Evolutionary conservation across 2,888 invertebrate species (phyloP).

Genomic region (Tyria jacobaeae): DNA sequence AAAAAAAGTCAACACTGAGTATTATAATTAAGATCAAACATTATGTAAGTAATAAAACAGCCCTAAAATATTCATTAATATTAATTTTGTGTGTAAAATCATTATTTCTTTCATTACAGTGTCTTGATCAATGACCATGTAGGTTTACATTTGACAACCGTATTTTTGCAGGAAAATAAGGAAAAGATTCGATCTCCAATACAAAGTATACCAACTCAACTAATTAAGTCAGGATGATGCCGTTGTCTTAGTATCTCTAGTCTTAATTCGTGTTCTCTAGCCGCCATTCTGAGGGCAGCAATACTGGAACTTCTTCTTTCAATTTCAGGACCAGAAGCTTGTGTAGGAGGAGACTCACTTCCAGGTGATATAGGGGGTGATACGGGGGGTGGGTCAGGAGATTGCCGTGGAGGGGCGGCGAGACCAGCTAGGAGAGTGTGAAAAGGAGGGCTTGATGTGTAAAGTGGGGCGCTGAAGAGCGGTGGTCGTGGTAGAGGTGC

Average conservation of each 20-base stretch:
- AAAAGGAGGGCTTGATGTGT: constrained; percentile 86
- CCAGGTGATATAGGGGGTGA: constrained; percentile 86
- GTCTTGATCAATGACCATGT: constrained; percentile 4
- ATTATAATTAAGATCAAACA: constrained; percentile 4
- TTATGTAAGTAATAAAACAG: neutral
- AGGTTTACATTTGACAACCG: constrained; percentile 8
- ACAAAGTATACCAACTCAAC: constrained; percentile 84
- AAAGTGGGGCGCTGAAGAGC: constrained; percentile 88
- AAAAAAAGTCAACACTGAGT: neutral
- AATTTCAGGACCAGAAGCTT: constrained; percentile 88
- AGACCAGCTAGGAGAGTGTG: constrained; percentile 79
- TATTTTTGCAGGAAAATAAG: constrained; percentile 2
- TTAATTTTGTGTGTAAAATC: neutral
- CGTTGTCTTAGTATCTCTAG: constrained; percentile 93
- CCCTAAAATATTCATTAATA: neutral
- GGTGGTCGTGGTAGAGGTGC: constrained; percentile 79
- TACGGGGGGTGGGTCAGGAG: constrained; percentile 77
- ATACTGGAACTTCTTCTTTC: constrained; percentile 95
- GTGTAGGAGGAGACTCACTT: constrained; percentile 82
- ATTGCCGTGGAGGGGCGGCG: constrained; percentile 81
- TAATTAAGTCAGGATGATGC: constrained; percentile 91
- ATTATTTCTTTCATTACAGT: neutral
- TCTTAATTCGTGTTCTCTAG: constrained; percentile 95
- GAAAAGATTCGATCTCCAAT: constrained; percentile 22
- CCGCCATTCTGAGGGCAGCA: constrained; percentile 94